Evolutionary conservation across 2,113 vertebrate species (phyloP), one percentile per base, ranked within the genome.

Genomic region (Ceyx melanurus): DNA sequence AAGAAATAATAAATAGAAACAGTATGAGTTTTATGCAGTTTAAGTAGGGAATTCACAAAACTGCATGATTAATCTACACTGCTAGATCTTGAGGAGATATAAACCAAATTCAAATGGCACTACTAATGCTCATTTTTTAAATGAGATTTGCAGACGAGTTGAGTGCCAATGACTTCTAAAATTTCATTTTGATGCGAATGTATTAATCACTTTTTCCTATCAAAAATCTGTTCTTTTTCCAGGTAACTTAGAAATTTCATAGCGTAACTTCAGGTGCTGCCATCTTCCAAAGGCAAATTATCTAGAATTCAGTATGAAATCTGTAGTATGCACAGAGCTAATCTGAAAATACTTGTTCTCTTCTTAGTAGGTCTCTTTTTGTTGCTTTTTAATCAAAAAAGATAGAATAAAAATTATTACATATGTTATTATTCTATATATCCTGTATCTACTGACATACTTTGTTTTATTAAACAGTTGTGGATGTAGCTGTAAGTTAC

Each of bases 401-500:
- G 5, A 29, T 22, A 68, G 29, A 28, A 14, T 68, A 51, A 54
- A 46, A 80, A 54, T 15, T 78, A n/a, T 60, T 65, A 77, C 13
- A 31, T 78, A 28, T 54, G 50, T 57, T 3, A 13, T 72, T 15
- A 40, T 71, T 91, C 31, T 68, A 14, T 65, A 64, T 58, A 33
- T 77, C 11, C 13, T 77, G 1, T 66, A 67, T 65, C 22, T 90
- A 48, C 73, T 94, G 37, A 91, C 37, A 23, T 94, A 4, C 76
- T 88, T 82, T 94, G 56, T 92, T 94, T 96, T 70, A 74, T 97
- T 93, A 78, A 93, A 58, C 94, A 99, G 99, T 97, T 89, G 97
- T 99, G 60, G 91, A 98, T 23, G 87, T 99, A 78, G 94, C 97
- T 89, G 94, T 99, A 54, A 95, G 88, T 7, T 99, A 99, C 93